phyloP scores from a whole-genome alignment of 2,113 vertebrate genomes.

The Heteronetta atricapilla region DNA sequence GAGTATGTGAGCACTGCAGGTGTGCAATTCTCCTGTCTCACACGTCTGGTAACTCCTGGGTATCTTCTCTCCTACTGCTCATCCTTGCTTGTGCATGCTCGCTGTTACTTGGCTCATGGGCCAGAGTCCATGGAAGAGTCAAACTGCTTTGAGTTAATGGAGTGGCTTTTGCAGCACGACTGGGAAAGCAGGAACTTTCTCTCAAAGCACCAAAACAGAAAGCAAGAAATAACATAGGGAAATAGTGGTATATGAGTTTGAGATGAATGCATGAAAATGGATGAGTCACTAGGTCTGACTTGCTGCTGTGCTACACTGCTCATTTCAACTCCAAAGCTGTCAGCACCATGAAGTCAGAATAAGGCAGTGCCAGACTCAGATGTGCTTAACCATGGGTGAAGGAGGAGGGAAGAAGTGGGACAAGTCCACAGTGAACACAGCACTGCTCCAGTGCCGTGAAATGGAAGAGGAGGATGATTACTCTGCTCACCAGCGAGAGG shows the following conservation, averaged over 20 bases:
- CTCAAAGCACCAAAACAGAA: not conserved
- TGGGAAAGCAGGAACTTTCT: not conserved
- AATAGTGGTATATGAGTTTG: not conserved
- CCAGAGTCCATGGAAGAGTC: not conserved
- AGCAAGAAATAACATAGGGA: not conserved
- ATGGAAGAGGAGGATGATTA: not conserved
- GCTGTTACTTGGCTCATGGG: not conserved
- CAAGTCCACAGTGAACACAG: not conserved
- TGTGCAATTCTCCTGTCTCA: rapidly evolving
- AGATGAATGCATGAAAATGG: not conserved
- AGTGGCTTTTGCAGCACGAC: not conserved
- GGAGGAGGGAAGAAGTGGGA: not conserved
- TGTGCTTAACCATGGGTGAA: not conserved
- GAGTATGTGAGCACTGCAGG: not conserved
- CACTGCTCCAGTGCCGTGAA: not conserved
- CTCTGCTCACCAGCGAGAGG: not conserved
- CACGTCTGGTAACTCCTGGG: not conserved
- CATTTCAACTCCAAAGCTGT: not conserved
- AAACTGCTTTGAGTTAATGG: not conserved
- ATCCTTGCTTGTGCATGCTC: not conserved
- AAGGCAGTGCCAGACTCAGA: rapidly evolving
- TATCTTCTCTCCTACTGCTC: not conserved
- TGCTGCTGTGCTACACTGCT: not conserved
- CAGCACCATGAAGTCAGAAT: not conserved
- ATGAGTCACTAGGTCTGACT: not conserved